Evolutionary conservation across 2,113 vertebrate species (phyloP).

Genomic region (Labeo catla): DNA sequence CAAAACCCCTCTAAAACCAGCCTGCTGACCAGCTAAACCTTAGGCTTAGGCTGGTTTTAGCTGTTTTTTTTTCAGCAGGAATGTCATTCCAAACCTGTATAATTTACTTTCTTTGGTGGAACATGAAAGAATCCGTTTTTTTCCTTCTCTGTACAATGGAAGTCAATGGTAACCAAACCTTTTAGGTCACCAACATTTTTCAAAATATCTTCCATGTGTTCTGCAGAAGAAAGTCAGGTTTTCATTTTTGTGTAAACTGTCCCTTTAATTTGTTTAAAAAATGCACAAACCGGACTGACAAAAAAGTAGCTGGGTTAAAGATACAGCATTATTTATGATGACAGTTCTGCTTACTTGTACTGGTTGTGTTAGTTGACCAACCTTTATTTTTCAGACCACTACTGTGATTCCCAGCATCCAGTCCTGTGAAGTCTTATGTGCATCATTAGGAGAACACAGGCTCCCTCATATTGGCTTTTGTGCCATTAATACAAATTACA

Average conservation of each 20-base stretch:
- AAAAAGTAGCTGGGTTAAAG: slow-evolving; percentile 6
- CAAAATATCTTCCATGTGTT: background rate
- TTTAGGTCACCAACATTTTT: background rate
- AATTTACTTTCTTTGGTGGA: background rate
- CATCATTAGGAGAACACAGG: slow-evolving; percentile 23
- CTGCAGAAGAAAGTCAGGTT: background rate
- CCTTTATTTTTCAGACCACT: background rate
- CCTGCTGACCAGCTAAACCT: no score
- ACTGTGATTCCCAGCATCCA: slow-evolving; percentile 16
- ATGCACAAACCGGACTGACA: background rate
- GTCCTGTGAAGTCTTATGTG: slow-evolving; percentile 18
- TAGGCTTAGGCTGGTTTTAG: no score
- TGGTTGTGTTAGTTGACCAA: background rate
- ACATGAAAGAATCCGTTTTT: background rate
- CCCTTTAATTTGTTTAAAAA: background rate
- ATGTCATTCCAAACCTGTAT: background rate
- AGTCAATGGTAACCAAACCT: background rate
- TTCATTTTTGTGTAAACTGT: background rate
- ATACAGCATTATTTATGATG: background rate
- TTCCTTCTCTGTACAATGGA: background rate
- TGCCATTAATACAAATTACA: slow-evolving; percentile 67
- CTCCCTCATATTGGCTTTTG: slow-evolving; percentile 37
- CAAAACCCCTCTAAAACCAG: no score
- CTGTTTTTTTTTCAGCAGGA: no score
- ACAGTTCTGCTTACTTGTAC: background rate